Base-by-base conservation (phyloP, 2,797 vertebrate genomes). In the Girardinus metallicus region DNA sequence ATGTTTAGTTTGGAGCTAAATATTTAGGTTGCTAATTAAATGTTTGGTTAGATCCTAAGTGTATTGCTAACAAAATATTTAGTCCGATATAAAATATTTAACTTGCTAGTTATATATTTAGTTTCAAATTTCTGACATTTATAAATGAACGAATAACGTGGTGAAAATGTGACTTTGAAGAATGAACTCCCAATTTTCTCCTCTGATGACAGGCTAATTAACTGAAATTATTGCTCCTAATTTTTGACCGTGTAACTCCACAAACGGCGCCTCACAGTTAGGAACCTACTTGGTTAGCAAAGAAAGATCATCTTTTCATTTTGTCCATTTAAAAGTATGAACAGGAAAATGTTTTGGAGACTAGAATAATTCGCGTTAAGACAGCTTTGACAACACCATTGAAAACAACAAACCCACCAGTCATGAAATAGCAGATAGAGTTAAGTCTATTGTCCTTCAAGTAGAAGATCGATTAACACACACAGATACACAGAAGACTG, bases 391-490 rank as follows among this genome's bases (percentile, higher is more conserved):
- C 41, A 16, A 71, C 68, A 43, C 23, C 26, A 44, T 1, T 29
- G 12, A 71, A 71, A 71, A 71, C 68, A 71, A 29, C 13, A 29
- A 71, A 71, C 6, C 5, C 41, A 71, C 31, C 26, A 12, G 72
- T 36, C n/a, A 73, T 41, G 31, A 31, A 26, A 11, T 73, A 34
- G 46, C 36, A 68, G 64, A 41, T 9, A 51, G 5, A 9, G 39
- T 26, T 41, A 70, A 44, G 6, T 71, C 26, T 71, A 10, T 43
- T 6, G 23, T n/a, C 23, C 1, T n/a, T 64, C 31, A 34, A 72
- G 44, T n/a, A 72, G 26, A 41, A 41, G 23, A 55, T 55, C 36
- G 18, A 41, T 18, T 78, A 49, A 74, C 29, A 75, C 64, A 82
- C 6, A 72, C 3, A 73, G 12, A 73, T 31, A 36, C 11, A 55